A percentile compares a stretch with the other conserved stretches of the same genome.
phyloP scores from a whole-genome alignment of 1,140 invertebrate genomes.

The Drosophila ananassae region DNA sequence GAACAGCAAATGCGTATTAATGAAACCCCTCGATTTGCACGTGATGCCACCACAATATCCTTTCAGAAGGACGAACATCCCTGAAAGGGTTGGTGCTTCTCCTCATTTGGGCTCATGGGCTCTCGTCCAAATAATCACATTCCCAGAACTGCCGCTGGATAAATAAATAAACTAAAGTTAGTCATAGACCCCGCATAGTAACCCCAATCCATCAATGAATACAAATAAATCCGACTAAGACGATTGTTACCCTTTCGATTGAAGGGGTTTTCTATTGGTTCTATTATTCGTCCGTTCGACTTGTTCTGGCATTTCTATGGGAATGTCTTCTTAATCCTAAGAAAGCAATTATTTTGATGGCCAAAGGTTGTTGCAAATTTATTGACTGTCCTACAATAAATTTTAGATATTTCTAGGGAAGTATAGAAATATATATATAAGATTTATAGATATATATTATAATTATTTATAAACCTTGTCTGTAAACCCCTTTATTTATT shows the following conservation, averaged over 20 bases:
- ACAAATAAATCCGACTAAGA: constrained; percentile 24
- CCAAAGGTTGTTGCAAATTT: not conserved
- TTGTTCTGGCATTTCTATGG: constrained; percentile 6
- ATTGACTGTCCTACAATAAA: not conserved
- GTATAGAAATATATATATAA: too few species aligned
- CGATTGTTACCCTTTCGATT: constrained; percentile 18
- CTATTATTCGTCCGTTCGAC: not conserved
- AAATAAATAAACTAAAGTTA: constrained; percentile 14
- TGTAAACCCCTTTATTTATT: too few species aligned
- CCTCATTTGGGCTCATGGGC: constrained; percentile 19
- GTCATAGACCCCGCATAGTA: constrained; percentile 12
- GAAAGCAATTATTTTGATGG: constrained; percentile 29
- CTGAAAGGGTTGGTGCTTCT: constrained; percentile 18
- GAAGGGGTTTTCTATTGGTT: constrained; percentile 15
- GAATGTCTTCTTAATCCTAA: constrained; percentile 18
- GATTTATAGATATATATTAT: too few species aligned
- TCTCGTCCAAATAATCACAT: constrained; percentile 17
- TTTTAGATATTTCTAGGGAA: not conserved
- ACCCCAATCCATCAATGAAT: constrained; percentile 30
- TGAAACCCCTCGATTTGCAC: constrained; percentile 42
- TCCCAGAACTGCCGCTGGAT: constrained; percentile 1
- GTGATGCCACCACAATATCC: constrained; percentile 24
- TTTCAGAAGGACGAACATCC: constrained; percentile 19
- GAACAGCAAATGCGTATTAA: constrained; percentile 46
- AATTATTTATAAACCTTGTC: too few species aligned